Evolutionary conservation across 2,797 vertebrate species (phyloP), one percentile per base, ranked within the genome.

Genomic region (Anguilla marmorata): DNA sequence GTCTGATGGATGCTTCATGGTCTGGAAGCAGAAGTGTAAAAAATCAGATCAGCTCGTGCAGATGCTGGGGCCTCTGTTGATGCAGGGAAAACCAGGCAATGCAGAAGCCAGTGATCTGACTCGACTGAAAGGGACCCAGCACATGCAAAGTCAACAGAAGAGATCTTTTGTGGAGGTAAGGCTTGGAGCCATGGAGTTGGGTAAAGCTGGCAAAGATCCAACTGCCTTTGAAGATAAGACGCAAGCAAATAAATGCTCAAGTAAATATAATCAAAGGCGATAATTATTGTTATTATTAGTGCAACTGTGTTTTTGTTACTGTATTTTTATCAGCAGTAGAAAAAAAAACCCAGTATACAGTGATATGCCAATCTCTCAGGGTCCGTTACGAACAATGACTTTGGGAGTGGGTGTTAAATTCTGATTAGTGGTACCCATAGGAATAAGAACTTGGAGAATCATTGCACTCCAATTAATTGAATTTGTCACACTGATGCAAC

Each of bases 1-100:
- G 85, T 88, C 87, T 90, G 90, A 90, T 88, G 82, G 87, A 91
- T 91, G 91, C 82, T 87, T 85, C 86, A 74, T 72, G 84, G 88
- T 87, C 87, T 86, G 58, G 60, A 87, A 85, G 88, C 85, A 84
- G 74, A 89, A 30, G 60, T 58, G 87, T 90, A 72, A 91, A 86
- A 54, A 88, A 56, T 45, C 33, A 41, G 87, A 90, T 88, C 85
- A 76, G 85, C 33, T 66, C 27, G 86, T 52, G 69, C 14, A 80
- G 48, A 82, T 85, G 16, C 54, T n/a, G 84, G 76, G 84, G 85
- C 60, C n/a, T 27, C 45, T 21, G 76, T 74, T 74, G 74, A 48
- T 50, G 63, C 16, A 30, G 45, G 41, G 63, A 52, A 80, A 86
- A 72, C 27, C 52, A 60, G 86, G 86, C 76, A 84, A 87, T 87